Base-by-base conservation (phyloP, 37 sponge, comb jelly and placozoan genomes). In the Agelas oroides region DNA sequence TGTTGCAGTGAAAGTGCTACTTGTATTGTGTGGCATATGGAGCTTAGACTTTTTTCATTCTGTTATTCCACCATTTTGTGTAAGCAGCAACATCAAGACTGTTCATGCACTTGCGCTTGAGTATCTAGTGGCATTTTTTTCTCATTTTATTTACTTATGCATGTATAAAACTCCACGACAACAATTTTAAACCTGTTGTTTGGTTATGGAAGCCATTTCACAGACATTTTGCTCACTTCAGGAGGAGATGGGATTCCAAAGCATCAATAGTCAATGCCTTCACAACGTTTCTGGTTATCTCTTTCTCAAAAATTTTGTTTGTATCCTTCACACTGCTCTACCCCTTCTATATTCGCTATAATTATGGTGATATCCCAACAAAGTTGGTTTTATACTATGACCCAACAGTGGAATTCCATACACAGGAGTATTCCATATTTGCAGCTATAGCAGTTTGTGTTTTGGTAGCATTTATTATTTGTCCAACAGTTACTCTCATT, bases 41-140 rank as follows among this genome's bases (percentile, higher is more conserved):
- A 90, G 85, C 66, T 55, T 90, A 20, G 64, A 90, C 6, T 85
- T 90, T 65, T 81, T 90, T 67, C 38, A 75, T 16, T 11, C 30
- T 72, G 72, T 81, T 0, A 56, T 90, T 30, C 77, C 61, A 18
- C 40, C 62, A 16, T 90, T 81, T 75, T 86, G 82, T 59, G 68
- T 90, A 1, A 34, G 40, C 28, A 41, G 65, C 18, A 69, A 46
- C 19, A 25, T 90, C 52, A 86, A 39, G 27, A 80, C 79, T n/a
- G 56, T 85, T 30, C 56, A 75, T 28, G 34, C 61, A 3, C 35
- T 85, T 24, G 24, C 59, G 17, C 41, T 90, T 30, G 61, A 79
- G n/a, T 81, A 81, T 33, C 46, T 66, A 12, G 54, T 79, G 11
- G 91, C 72, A 25, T 8, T 90, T 12, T 90, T 69, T 24, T 30